Percentiles rank a stretch among this genome's conserved stretches.
Conservation (phyloP, 2,797 vertebrate species). For the Lophius americanus region DNA sequence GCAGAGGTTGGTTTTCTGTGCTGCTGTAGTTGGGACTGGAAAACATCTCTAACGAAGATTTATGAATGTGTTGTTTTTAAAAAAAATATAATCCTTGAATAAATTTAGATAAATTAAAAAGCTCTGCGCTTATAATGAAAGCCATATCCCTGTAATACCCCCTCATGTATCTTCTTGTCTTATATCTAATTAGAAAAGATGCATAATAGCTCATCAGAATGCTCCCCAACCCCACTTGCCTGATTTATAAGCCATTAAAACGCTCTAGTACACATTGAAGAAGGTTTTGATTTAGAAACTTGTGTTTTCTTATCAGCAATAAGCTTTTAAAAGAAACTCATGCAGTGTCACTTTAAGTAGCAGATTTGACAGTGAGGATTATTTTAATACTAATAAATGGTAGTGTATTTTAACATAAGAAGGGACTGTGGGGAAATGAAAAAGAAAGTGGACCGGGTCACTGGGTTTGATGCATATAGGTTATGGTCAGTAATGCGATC, state of each 20-base stretch:
- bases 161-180: slow-evolving; percentile 48
- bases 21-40: background rate
- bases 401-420: background rate
- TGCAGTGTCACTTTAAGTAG: slow-evolving; percentile 11
- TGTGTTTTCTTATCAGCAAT: slow-evolving; percentile 28
- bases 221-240: slow-evolving; percentile 39
- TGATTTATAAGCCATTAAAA: slow-evolving; percentile 49
- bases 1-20: background rate
- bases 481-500: too few relatives aligned
- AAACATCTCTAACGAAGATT: background rate
- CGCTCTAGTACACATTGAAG: slow-evolving; percentile 22
- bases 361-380: slow-evolving; percentile 1
- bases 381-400: too few relatives aligned
- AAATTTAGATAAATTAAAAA: slow-evolving; percentile 38
- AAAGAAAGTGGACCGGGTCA: slow-evolving; percentile 10
- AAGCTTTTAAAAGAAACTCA: slow-evolving; percentile 18
- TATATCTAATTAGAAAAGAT: slow-evolving; percentile 57
- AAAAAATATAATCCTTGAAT: slow-evolving; percentile 14
- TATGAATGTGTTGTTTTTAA: background rate
- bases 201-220: slow-evolving; percentile 44
- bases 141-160: slow-evolving; percentile 19
- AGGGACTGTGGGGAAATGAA: background rate
- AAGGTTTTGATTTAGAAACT: slow-evolving; percentile 7
- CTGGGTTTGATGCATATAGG: too few relatives aligned
- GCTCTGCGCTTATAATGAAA: slow-evolving; percentile 37